phyloP scores from a whole-genome alignment of 2,797 vertebrate species.

The Salarias fasciatus region DNA sequence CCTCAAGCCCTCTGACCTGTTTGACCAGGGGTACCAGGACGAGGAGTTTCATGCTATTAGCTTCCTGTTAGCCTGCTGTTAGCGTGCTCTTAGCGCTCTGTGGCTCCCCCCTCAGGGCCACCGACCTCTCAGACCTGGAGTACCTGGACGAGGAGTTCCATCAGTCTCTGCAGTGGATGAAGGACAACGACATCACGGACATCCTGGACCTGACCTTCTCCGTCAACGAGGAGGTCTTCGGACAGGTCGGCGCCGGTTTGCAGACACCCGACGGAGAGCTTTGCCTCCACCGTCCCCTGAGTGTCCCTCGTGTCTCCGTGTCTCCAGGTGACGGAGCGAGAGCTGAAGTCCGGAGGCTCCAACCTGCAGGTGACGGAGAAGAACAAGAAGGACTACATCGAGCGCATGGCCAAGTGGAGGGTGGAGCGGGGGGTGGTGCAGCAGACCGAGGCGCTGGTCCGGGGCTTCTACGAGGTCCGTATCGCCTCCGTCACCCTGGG shows the following conservation, averaged over 20 bases:
- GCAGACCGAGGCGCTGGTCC: constrained; percentile 96
- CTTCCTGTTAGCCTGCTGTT: too few species aligned
- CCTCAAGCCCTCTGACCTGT: too few species aligned
- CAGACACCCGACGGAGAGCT: too few species aligned
- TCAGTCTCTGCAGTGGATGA: constrained; percentile 99
- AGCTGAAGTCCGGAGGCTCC: constrained; percentile 95
- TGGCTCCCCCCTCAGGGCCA: too few species aligned
- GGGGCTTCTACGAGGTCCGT: constrained; percentile 95
- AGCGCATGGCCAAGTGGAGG: constrained; percentile 98
- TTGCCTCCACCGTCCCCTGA: neutral
- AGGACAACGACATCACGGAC: constrained; percentile 97
- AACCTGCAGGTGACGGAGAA: constrained; percentile 96
- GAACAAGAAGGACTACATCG: constrained; percentile 99
- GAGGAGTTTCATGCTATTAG: too few species aligned
- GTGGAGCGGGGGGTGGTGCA: constrained; percentile 97
- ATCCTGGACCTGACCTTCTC: constrained; percentile 98
- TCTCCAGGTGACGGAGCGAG: constrained; percentile 93
- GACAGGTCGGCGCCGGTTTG: constrained; percentile 81
- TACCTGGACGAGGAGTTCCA: constrained; percentile 98
- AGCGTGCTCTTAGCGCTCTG: too few species aligned
- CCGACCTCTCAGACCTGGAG: constrained; percentile 94
- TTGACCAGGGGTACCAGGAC: too few species aligned
- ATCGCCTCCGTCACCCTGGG: too few species aligned
- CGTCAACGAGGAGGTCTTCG: constrained; percentile 98
- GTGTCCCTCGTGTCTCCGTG: too few species aligned